phyloP scores from a whole-genome alignment of 2,113 vertebrate species.

The Daphoenositta chrysoptera region DNA sequence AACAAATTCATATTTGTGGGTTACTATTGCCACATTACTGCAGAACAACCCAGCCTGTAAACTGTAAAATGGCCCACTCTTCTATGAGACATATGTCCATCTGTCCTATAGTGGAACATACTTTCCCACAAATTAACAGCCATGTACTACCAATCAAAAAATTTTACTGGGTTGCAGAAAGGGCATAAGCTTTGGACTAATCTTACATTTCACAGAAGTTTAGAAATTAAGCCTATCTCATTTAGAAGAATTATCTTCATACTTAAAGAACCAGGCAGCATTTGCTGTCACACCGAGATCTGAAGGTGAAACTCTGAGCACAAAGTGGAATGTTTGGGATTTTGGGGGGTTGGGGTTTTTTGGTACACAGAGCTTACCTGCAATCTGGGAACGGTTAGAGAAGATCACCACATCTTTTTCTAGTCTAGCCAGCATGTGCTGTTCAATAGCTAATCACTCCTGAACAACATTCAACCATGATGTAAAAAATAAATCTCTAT shows the following conservation, averaged over 20 bases:
- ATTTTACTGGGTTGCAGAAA: background rate
- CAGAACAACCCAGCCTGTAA: background rate
- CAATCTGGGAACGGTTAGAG: background rate
- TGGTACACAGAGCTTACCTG: background rate
- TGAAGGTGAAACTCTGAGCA: background rate
- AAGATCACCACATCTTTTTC: background rate
- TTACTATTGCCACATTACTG: background rate
- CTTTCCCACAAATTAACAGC: background rate
- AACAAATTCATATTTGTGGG: background rate
- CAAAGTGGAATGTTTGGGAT: background rate
- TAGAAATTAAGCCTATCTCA: background rate
- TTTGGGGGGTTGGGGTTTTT: accelerated
- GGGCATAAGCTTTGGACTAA: background rate
- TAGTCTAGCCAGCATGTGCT: background rate
- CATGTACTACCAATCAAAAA: background rate
- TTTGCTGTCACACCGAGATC: background rate
- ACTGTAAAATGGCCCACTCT: background rate
- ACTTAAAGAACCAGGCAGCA: background rate
- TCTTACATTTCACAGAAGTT: background rate
- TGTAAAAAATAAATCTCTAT: background rate
- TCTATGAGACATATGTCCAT: background rate
- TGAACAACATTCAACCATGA: background rate
- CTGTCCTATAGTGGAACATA: background rate
- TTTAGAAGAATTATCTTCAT: background rate
- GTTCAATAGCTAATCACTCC: background rate